phyloP scores from a whole-genome alignment of 2,888 invertebrate species.

The Bimastos eiseni region DNA sequence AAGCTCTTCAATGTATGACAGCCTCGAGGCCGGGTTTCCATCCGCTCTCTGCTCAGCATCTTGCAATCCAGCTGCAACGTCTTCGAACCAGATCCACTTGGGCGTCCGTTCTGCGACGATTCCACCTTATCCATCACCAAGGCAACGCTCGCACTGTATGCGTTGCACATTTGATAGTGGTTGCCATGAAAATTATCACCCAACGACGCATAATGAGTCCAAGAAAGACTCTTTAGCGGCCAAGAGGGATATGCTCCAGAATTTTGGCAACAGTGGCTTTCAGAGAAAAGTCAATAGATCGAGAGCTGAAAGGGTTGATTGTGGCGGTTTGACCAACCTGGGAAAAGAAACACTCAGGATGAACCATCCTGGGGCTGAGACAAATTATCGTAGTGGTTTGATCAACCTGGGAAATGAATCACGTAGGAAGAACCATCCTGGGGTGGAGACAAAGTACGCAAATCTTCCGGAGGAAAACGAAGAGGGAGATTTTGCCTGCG shows the following conservation, averaged over 20 bases:
- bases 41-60: background rate
- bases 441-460: background rate
- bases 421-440: background rate
- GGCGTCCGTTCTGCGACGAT: background rate
- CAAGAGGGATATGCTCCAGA: background rate
- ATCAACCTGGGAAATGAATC: background rate
- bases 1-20: background rate
- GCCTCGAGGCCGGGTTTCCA: background rate
- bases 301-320: background rate
- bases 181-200: background rate
- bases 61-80: background rate
- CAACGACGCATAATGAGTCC: background rate
- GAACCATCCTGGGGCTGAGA: too few relatives aligned
- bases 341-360: background rate
- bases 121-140: background rate
- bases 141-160: background rate
- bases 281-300: background rate
- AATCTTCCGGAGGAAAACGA: background rate
- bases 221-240: background rate
- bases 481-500: background rate
- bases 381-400: background rate
- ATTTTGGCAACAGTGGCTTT: background rate
- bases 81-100: background rate
- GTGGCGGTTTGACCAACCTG: background rate
- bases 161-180: background rate